These are phyloP conservation scores for Temnopleurus reevesii DNA, from an alignment of 53 echinoderm and acorn worm species.

Conservation along the genomic window DNA sequence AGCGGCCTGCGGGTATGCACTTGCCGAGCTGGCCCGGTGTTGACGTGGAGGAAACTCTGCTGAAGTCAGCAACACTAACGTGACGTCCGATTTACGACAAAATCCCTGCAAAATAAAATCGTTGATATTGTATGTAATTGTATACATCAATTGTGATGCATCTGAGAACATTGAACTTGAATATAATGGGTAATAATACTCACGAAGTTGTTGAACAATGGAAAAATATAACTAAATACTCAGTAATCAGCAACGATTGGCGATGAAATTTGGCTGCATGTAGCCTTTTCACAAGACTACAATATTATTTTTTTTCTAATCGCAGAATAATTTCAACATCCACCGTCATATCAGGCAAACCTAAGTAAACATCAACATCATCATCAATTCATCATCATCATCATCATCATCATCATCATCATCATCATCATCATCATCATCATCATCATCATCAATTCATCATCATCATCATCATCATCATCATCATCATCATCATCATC, in stretches of 20 bases:
- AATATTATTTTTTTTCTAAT: too few relatives aligned
- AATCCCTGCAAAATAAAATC: neutral
- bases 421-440: neutral
- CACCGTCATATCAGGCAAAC: too few relatives aligned
- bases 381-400: too few relatives aligned
- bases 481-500: conserved; percentile 9
- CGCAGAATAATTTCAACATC: too few relatives aligned
- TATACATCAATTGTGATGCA: neutral
- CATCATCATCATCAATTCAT: neutral
- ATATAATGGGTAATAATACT: neutral
- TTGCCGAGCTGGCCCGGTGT: neutral
- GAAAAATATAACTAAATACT: too few relatives aligned
- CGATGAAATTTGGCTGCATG: too few relatives aligned
- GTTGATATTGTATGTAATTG: neutral
- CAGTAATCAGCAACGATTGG: too few relatives aligned
- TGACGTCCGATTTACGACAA: neutral
- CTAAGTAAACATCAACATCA: too few relatives aligned
- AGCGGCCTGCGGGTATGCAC: neutral
- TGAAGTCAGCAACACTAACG: conserved; percentile 1
- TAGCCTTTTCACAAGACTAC: too few relatives aligned
- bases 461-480: neutral
- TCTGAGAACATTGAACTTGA: too few relatives aligned
- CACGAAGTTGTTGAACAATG: neutral
- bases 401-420: too few relatives aligned
- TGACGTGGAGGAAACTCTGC: neutral